phyloP scores from a whole-genome alignment of 2,888 invertebrate species.

The Drosophila affinis region DNA sequence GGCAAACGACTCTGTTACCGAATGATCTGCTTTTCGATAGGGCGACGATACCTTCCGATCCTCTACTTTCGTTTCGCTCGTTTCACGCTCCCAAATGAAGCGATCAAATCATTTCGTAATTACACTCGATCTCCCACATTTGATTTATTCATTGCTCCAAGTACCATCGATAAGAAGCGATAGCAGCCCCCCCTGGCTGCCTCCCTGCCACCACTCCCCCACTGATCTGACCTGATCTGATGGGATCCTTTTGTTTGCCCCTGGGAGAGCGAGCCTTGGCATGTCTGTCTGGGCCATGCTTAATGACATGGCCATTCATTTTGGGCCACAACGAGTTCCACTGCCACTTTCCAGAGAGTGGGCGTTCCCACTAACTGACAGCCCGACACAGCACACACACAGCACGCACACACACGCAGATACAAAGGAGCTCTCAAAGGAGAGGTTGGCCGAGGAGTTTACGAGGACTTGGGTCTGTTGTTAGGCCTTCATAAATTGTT shows the following conservation, averaged over 20 bases:
- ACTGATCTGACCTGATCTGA: background rate
- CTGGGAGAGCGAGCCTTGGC: background rate
- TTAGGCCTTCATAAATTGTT: slow-evolving; percentile 76
- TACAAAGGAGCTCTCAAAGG: slow-evolving; percentile 1
- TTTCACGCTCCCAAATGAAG: slow-evolving; percentile 49
- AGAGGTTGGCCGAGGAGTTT: slow-evolving; percentile 20
- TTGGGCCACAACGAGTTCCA: slow-evolving; percentile 55
- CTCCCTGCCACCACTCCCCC: background rate
- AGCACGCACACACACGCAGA: background rate
- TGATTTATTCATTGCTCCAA: slow-evolving; percentile 36
- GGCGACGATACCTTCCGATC: background rate
- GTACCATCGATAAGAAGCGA: slow-evolving; percentile 19
- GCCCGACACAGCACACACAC: slow-evolving; percentile 27
- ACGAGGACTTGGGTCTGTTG: slow-evolving; percentile 55
- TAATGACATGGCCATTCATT: slow-evolving; percentile 77
- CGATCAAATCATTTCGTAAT: slow-evolving; percentile 68
- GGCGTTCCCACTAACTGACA: slow-evolving; percentile 73
- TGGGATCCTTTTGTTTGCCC: background rate
- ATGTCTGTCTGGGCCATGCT: slow-evolving; percentile 28
- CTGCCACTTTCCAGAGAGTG: slow-evolving; percentile 49
- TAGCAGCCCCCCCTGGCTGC: slow-evolving; percentile 1
- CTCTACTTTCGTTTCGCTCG: slow-evolving; percentile 10
- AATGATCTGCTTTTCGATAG: background rate
- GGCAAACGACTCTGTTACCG: too few species aligned
- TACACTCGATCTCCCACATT: slow-evolving; percentile 49